Percentiles rank a stretch among this genome's conserved stretches.
These are phyloP conservation scores for Loriculus beryllinus DNA, from an alignment of 2,797 vertebrate species.

Conservation along the genomic window DNA sequence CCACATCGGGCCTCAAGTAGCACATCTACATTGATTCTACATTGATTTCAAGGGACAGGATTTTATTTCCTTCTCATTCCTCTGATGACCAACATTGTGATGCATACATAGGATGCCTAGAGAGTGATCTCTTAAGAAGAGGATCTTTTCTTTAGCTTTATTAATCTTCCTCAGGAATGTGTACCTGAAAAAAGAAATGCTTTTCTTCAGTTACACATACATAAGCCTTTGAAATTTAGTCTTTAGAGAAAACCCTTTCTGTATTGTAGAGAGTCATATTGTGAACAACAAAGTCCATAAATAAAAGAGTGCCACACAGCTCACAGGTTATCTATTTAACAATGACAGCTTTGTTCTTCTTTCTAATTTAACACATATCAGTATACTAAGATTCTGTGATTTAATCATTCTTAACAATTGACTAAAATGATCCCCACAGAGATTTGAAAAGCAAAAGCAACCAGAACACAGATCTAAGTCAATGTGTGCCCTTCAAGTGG, in stretches of 20 bases:
- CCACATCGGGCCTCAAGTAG: neutral
- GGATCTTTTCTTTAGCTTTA: slow-evolving; percentile 42
- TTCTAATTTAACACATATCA: slow-evolving; percentile 50
- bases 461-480: neutral
- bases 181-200: slow-evolving; percentile 56
- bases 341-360: slow-evolving; percentile 11
- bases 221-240: slow-evolving; percentile 63
- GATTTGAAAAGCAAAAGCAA: slow-evolving; percentile 3
- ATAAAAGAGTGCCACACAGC: slow-evolving; percentile 48
- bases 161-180: slow-evolving; percentile 65
- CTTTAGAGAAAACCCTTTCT: slow-evolving; percentile 64
- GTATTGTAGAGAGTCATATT: neutral
- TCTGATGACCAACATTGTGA: neutral
- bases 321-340: slow-evolving; percentile 63
- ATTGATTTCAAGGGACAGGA: neutral
- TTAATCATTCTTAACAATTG: slow-evolving; percentile 42
- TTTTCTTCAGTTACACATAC: slow-evolving; percentile 59
- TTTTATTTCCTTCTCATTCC: slow-evolving; percentile 14
- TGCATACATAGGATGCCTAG: neutral
- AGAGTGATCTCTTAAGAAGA: slow-evolving; percentile 45
- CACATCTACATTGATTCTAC: neutral
- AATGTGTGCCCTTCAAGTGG: neutral
- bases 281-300: slow-evolving; percentile 61
- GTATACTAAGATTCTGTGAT: neutral
- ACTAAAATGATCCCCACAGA: neutral